Percentiles rank a stretch among this genome's conserved stretches.
Evolutionary conservation across 2,113 vertebrate genomes (phyloP).

Genomic region (Pelecanus crispus): DNA sequence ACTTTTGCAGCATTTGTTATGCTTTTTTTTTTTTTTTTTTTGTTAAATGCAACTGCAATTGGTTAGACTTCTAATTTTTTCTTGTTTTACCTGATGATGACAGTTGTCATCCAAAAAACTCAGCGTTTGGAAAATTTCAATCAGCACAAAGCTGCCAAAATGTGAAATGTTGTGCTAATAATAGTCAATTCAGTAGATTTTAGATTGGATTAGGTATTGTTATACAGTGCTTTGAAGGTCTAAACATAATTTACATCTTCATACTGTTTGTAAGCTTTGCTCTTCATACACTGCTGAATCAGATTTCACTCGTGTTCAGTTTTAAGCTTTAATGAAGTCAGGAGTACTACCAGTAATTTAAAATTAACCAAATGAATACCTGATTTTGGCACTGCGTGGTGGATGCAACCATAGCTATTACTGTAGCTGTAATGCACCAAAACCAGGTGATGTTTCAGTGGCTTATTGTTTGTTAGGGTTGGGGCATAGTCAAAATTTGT

Average conservation of each 20-base stretch:
- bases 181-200: not conserved
- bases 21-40: not conserved
- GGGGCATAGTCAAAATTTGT: not conserved
- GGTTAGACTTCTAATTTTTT: not conserved
- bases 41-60: not conserved
- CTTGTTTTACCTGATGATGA: not conserved
- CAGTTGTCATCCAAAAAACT: not conserved
- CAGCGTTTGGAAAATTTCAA: not conserved
- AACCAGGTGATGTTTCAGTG: not conserved
- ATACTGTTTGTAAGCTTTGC: not conserved
- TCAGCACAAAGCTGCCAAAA: not conserved
- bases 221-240: not conserved
- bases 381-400: not conserved
- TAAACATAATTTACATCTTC: not conserved
- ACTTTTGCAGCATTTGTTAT: not conserved
- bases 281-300: not conserved
- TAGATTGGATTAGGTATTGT: not conserved
- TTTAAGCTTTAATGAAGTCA: not conserved
- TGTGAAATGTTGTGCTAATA: not conserved
- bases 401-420: not conserved
- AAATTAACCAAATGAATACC: not conserved
- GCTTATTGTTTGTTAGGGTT: not conserved
- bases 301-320: not conserved
- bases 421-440: not conserved
- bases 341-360: not conserved